These are phyloP conservation scores for Torymus texanus DNA, from an alignment of 2,888 invertebrate species.

Conservation along the genomic window DNA sequence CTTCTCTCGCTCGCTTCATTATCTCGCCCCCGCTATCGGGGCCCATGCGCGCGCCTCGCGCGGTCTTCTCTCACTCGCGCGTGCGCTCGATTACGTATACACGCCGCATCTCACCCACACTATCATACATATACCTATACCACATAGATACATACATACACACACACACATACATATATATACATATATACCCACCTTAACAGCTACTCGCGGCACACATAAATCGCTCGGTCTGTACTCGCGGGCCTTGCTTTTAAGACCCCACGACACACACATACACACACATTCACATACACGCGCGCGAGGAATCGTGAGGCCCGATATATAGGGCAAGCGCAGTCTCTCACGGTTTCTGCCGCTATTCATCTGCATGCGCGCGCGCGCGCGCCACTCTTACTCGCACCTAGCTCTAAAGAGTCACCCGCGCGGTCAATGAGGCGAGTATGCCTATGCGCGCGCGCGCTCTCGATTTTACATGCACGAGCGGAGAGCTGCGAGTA, in stretches of 20 bases:
- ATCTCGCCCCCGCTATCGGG: too few species aligned
- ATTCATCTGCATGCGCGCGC: slow-evolving; percentile 73
- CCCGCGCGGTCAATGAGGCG: not conserved
- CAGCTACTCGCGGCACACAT: slow-evolving; percentile 10
- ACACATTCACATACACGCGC: slow-evolving; percentile 10
- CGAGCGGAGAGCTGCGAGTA: not conserved
- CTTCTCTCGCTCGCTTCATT: not conserved
- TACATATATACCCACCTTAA: too few species aligned
- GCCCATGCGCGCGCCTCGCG: too few species aligned
- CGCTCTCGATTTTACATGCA: slow-evolving; percentile 5
- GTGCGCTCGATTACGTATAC: slow-evolving; percentile 56
- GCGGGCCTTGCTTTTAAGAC: not conserved
- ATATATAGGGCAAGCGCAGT: slow-evolving; percentile 62
- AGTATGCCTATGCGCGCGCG: not conserved
- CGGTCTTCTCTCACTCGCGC: slow-evolving; percentile 28
- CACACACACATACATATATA: too few species aligned
- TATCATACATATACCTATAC: too few species aligned
- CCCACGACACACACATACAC: not conserved
- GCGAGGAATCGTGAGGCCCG: slow-evolving; percentile 59
- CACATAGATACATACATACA: too few species aligned
- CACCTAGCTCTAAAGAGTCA: not conserved
- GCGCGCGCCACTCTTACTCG: slow-evolving; percentile 52
- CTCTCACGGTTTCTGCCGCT: slow-evolving; percentile 74
- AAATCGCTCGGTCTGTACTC: slow-evolving; percentile 7
- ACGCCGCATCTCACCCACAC: too few species aligned